Evolutionary conservation across 2,113 vertebrate species (phyloP), one percentile per base, ranked within the genome.

Genomic region (Perognathus longimembris): DNA sequence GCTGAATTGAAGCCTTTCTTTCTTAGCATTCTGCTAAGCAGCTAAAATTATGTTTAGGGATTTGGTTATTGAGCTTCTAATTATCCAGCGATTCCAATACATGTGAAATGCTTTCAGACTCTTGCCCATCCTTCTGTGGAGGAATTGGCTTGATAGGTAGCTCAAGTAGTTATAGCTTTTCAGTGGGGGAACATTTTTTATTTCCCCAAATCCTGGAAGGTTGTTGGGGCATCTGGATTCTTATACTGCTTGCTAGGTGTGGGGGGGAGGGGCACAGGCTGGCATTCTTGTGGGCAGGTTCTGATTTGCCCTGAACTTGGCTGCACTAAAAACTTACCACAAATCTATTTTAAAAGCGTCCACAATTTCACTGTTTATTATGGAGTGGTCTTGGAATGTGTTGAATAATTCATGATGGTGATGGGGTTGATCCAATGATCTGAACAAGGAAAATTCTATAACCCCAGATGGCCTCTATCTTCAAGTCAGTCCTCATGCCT

Each of bases 321-420:
- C 59, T 93, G 92, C 73, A 84, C 86, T 94, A 87, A 90, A 89
- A 94, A 95, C 93, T 85, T 89, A 93, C 83, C 45, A 59, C 86
- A 93, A 89, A 94, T 96, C 94, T 93, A 94, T 95, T 94, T 89
- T 95, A 90, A 93, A 93, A 87, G 88, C 64, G 95, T 82, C 84
- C 63, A 75, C 93, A 93, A 96, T 95, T 94, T 95, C 66, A 83
- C 90, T 93, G 63, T 81, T 94, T 94, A 96, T 73, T 22, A 92
- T 93, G 93, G 85, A 96, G 69, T 54, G 92, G 73, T n/a, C 67
- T 26, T 63, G 90, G 50, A 85, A 87, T 63, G 67, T 22, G 5
- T 18, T 96, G 92, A 95, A 96, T 94, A 92, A 93, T 95, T 90
- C 88, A 93, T 90, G 57, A 78, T 40, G 40, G 90, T 2, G 3